Conservation (phyloP, 2,888 invertebrate genomes). For the Thymelicus sylvestris region DNA sequence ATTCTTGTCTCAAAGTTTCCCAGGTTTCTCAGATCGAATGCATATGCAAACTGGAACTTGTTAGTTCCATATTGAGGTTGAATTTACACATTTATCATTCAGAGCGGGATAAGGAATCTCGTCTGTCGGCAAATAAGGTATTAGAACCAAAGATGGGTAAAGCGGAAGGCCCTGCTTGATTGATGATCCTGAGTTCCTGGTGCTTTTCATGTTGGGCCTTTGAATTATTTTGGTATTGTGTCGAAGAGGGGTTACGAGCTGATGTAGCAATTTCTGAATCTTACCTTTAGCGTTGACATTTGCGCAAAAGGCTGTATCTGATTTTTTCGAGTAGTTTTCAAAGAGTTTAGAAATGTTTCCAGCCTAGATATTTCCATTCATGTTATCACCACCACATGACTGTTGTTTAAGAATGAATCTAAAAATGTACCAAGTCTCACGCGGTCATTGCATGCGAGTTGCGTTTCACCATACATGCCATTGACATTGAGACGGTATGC, state of each 20-base stretch:
- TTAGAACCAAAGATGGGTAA: slow-evolving; percentile 21
- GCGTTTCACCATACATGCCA: slow-evolving; percentile 26
- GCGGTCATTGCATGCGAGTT: slow-evolving; percentile 36
- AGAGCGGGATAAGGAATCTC: slow-evolving; percentile 6
- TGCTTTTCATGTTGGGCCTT: slow-evolving; percentile 1
- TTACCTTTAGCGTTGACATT: not conserved
- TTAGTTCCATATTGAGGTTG: slow-evolving; percentile 16
- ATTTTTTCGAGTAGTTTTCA: no score
- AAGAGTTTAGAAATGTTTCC: not conserved
- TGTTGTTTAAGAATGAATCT: slow-evolving; percentile 21
- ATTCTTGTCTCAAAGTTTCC: not conserved
- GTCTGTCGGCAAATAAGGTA: slow-evolving; percentile 17
- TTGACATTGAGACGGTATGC: slow-evolving; percentile 30
- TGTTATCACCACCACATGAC: not conserved
- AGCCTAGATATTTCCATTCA: not conserved
- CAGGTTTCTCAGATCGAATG: slow-evolving; percentile 13
- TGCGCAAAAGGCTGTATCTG: not conserved
- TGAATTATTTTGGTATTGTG: slow-evolving; percentile 12
- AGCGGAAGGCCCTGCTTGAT: slow-evolving; percentile 18
- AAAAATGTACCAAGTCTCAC: slow-evolving; percentile 38
- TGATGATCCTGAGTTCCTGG: not conserved
- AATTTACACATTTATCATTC: slow-evolving; percentile 22
- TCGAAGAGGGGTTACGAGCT: not conserved
- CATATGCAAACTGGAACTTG: slow-evolving; percentile 21
- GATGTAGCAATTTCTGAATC: not conserved